phyloP scores from a whole-genome alignment of 2,113 vertebrate genomes.

The Macheiramphus alcinus region DNA sequence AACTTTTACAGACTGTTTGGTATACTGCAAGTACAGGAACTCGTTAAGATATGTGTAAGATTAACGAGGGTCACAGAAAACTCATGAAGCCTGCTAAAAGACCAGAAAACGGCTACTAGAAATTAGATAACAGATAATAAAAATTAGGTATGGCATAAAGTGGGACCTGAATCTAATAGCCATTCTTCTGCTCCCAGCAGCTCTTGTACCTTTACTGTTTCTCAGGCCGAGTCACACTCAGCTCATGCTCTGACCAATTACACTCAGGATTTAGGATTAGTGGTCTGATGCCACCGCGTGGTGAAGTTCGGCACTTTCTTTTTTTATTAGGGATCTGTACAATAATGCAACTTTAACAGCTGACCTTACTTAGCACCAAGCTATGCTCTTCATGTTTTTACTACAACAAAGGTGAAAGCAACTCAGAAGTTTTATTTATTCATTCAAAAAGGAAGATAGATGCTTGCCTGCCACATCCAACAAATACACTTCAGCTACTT shows the following conservation, averaged over 20 bases:
- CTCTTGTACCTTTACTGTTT: not conserved
- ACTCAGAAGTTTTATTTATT: not conserved
- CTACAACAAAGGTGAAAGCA: not conserved
- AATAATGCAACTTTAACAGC: not conserved
- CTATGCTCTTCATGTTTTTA: not conserved
- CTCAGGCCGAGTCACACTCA: not conserved
- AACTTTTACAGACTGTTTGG: not conserved
- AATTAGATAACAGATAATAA: not conserved
- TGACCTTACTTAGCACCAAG: not conserved
- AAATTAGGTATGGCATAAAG: not conserved
- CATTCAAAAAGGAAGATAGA: not conserved
- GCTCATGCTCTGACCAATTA: not conserved
- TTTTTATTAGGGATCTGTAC: not conserved
- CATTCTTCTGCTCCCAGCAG: not conserved
- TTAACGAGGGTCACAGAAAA: not conserved
- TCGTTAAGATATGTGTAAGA: not conserved
- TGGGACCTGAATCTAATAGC: not conserved
- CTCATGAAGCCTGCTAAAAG: not conserved
- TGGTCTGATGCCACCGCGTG: slow-evolving; percentile 47
- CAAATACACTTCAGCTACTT: not conserved
- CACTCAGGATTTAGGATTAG: not conserved
- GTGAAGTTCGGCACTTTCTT: not conserved
- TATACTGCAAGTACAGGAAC: not conserved
- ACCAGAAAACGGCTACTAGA: not conserved
- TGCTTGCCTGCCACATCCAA: not conserved